Conservation (phyloP, 1,140 invertebrate species). For the Drosophila bipectinata region DNA sequence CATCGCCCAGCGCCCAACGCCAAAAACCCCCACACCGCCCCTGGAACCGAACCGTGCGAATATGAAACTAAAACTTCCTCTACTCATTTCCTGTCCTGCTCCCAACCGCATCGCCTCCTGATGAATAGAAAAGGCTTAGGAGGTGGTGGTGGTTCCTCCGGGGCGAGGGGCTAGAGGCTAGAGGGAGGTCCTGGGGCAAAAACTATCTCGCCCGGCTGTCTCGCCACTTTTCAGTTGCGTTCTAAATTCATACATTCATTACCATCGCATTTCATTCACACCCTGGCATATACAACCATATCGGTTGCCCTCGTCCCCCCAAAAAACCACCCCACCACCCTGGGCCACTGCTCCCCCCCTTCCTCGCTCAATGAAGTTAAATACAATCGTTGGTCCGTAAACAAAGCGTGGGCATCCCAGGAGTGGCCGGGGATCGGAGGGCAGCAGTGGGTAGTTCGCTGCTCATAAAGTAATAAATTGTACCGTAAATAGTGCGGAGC, state of each 20-base stretch:
- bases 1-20: conserved; percentile 43
- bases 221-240: conserved; percentile 79
- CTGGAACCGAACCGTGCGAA: conserved; percentile 45
- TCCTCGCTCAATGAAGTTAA: conserved; percentile 52
- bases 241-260: conserved; percentile 83
- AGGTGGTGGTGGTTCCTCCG: too few relatives aligned
- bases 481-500: conserved; percentile 78
- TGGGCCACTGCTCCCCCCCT: neutral
- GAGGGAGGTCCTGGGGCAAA: conserved; percentile 32
- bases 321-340: conserved; percentile 1
- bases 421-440: neutral
- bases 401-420: conserved; percentile 36
- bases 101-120: conserved; percentile 45
- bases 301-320: neutral
- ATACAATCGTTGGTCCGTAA: conserved; percentile 79
- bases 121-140: conserved; percentile 29
- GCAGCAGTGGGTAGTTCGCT: conserved; percentile 42
- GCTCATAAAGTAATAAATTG: conserved; percentile 83
- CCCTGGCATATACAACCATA: conserved; percentile 12
- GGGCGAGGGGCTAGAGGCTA: neutral
- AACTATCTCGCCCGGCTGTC: conserved; percentile 78
- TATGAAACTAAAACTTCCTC: conserved; percentile 82
- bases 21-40: conserved; percentile 13
- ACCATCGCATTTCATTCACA: conserved; percentile 74
- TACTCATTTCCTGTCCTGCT: conserved; percentile 73